A percentile compares a stretch with the other conserved stretches of the same genome.
These are phyloP conservation scores for Drosophila kikkawai DNA, from an alignment of 1,140 invertebrate species.

Conservation along the genomic window DNA sequence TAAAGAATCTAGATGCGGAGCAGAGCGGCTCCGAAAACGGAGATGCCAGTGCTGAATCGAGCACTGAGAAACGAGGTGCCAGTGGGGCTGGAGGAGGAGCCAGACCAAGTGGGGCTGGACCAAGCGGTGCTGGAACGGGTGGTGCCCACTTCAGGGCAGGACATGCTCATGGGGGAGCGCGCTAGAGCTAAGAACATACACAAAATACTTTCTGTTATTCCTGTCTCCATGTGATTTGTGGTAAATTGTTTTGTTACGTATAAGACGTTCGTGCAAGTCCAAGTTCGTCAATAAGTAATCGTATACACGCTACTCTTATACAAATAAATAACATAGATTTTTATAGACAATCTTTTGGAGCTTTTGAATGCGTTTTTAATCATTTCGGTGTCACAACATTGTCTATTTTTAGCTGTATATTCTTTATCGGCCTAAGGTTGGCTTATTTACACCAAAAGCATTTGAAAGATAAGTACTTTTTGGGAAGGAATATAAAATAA, in stretches of 20 bases:
- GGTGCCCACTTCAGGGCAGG: conserved; percentile 58
- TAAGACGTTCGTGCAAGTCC: conserved; percentile 47
- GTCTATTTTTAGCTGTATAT: conserved; percentile 11
- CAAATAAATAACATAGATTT: conserved; percentile 49
- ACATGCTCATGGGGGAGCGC: conserved; percentile 67
- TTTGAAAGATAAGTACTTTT: neutral
- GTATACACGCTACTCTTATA: conserved; percentile 43
- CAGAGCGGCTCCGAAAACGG: conserved; percentile 41
- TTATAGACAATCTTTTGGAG: conserved; percentile 25
- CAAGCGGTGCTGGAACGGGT: conserved; percentile 20
- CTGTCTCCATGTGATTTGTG: conserved; percentile 63
- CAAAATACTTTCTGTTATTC: conserved; percentile 56
- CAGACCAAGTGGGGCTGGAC: conserved; percentile 3
- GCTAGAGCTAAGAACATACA: conserved; percentile 32
- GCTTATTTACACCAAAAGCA: neutral
- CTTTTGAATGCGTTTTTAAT: conserved; percentile 11
- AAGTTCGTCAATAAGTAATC: conserved; percentile 51
- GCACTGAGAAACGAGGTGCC: conserved; percentile 10
- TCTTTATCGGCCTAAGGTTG: conserved; percentile 1
- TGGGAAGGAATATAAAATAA: neutral
- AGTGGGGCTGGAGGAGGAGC: neutral
- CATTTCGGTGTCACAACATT: conserved; percentile 18
- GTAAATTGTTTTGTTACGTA: conserved; percentile 55
- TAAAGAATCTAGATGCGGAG: conserved; percentile 86
- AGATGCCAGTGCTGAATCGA: conserved; percentile 10